These are phyloP conservation scores for Eupithecia tripunctaria DNA, from an alignment of 2,888 invertebrate species.

Conservation along the genomic window DNA sequence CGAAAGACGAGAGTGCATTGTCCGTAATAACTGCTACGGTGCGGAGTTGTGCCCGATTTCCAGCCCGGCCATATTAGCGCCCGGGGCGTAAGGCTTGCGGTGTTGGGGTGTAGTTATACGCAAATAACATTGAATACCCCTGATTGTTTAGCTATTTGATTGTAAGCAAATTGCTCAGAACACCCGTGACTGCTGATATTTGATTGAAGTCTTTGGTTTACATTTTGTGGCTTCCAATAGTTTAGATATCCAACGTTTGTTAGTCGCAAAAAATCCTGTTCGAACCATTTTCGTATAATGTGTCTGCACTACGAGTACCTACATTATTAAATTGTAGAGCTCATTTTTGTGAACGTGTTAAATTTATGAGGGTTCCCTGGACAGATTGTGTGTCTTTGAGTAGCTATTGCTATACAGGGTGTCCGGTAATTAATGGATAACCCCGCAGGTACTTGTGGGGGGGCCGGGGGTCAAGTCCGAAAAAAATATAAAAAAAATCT, in stretches of 20 bases:
- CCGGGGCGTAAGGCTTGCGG: conserved; percentile 5
- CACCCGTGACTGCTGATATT: background rate
- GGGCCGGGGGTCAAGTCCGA: too few relatives aligned
- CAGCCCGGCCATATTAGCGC: conserved; percentile 12
- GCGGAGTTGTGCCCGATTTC: conserved; percentile 11
- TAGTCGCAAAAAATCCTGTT: background rate
- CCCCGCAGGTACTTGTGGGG: too few relatives aligned
- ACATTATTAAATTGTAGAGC: background rate
- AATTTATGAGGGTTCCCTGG: too few relatives aligned
- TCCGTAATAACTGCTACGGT: conserved; percentile 16
- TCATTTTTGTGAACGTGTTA: too few relatives aligned
- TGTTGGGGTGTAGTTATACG: background rate
- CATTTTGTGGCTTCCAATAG: background rate
- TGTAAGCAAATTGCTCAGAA: background rate
- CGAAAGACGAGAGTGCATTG: conserved; percentile 18
- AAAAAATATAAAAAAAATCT: too few relatives aligned
- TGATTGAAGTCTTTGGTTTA: background rate
- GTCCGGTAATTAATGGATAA: too few relatives aligned
- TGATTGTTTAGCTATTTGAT: conserved; percentile 10
- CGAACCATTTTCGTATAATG: conserved; percentile 1
- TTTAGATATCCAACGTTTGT: background rate
- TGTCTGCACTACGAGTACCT: background rate
- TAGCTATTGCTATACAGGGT: too few relatives aligned
- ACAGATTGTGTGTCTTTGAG: too few relatives aligned
- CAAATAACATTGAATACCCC: background rate